Percentiles rank a stretch among this genome's conserved stretches.
phyloP scores from a whole-genome alignment of 2,113 vertebrate species.

The Grammomys dolichurus region DNA sequence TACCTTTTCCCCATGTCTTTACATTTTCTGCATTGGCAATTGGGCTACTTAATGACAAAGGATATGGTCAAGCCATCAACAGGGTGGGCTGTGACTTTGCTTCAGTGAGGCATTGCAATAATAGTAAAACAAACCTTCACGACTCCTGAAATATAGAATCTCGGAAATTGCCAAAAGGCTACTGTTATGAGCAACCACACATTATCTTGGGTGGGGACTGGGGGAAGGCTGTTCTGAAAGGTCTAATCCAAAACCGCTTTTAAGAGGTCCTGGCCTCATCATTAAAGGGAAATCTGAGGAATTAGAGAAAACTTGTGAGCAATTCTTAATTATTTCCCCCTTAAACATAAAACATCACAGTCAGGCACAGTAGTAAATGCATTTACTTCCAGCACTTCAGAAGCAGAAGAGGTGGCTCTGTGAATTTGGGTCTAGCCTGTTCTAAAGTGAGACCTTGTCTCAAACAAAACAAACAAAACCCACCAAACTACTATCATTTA shows the following conservation, averaged over 20 bases:
- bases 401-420: background rate
- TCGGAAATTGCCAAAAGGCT: background rate
- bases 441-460: background rate
- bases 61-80: background rate
- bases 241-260: background rate
- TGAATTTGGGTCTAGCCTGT: background rate
- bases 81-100: background rate
- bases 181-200: background rate
- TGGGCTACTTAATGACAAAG: background rate
- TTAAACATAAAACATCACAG: conserved; percentile 11
- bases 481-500: background rate
- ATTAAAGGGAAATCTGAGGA: background rate
- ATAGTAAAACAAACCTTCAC: background rate
- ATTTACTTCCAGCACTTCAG: background rate
- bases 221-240: background rate
- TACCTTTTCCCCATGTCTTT: background rate
- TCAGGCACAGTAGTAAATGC: background rate
- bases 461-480: background rate
- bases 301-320: conserved; percentile 51
- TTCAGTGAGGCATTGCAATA: background rate
- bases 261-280: background rate
- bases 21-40: background rate
- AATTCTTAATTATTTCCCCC: background rate
- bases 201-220: background rate
- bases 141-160: background rate